Evolutionary conservation across 2,113 vertebrate species (phyloP), one percentile per base, ranked within the genome.

Genomic region (Empidonax alnorum): DNA sequence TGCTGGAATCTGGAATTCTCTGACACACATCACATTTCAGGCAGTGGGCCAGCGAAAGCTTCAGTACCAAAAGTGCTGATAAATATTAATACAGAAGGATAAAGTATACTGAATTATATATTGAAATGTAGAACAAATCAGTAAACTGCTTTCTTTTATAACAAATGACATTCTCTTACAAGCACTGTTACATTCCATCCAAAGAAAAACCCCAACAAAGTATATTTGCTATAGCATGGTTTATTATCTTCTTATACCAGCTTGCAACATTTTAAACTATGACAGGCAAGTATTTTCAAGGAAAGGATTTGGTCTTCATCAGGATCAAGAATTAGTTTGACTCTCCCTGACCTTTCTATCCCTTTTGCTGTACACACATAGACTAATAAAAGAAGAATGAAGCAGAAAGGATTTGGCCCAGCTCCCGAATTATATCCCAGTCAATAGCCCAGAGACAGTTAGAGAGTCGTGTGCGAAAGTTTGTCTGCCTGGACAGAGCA

Each of bases 41-140:
- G 69, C 71, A 87, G 68, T n/a, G 25, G 50, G 46, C 52, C 76
- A 75, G 55, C 37, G 50, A 53, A 91, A 87, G 31, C 50, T 50
- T 42, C 76, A 56, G 80, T 68, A 62, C 53, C 42, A 41, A 62
- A 93, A 82, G 44, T 78, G 49, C 16, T 93, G 62, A 82, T 91
- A 73, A 93, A 91, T 96, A 91, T 83, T 94, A 73, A 91, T 66
- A 35, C 0, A 82, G 52, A 86, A 85, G 41, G 68, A 78, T 65
- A 52, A 85, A 89, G 19, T 50, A 46, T 23, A 42, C 27, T 24
- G 66, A 73, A 69, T 72, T 78, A 73, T 42, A 72, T 31, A 69
- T 30, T 49, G 44, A 33, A 89, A 91, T 53, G 24, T 22, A 76
- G 14, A 85, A 33, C 11, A 94, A 89, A 85, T 59, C 22, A 66